Base-by-base conservation (phyloP, 2,113 vertebrate genomes). In the Rhadina sibilatrix region DNA sequence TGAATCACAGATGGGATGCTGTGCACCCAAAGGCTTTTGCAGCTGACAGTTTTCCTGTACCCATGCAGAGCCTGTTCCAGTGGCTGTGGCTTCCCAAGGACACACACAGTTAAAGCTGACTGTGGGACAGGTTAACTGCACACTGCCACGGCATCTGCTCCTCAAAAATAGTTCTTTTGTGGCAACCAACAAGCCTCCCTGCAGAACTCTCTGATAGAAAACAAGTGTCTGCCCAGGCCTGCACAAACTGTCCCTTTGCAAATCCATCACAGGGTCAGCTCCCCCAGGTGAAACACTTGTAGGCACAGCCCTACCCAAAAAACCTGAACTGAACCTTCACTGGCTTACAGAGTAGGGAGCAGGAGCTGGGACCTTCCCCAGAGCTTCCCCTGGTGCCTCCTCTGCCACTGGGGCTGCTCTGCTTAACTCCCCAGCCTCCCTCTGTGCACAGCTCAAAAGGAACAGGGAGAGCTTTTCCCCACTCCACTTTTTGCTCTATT, bases 211-310 rank as follows among this genome's bases (percentile, higher is more conserved):
- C 31, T 9, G 37, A 24, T 0, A 40, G 25, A 38, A 38, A 87
- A 87, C 76, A 82, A 87, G 87, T 37, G 70, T 79, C 42, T 94
- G 64, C 49, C 83, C 44, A 33, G 54, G 87, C 77, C 91, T 25
- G 11, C 52, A 64, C 61, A 47, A 44, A 68, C 27, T 31, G 56
- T 74, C 47, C 84, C 61, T 59, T 4, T 54, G 66, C 35, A 79
- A 33, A 64, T 22, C 72, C 28, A n/a, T 9, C 72, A 33, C 47
- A 47, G 56, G 65, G 42, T 4, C 81, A 84, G 90, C 84, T 50
- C 77, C 24, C 16, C 42, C 65, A 63, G 72, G 56, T 61, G 49
- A 22, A 57, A 57, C 60, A 66, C 68, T 22, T 10, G 40, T 40
- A 40, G 25, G 77, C 19, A 69, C 2, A 4, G 3, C 38, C 89